Base-by-base conservation (phyloP, 2,888 invertebrate species). In the Campoplex capitator region DNA sequence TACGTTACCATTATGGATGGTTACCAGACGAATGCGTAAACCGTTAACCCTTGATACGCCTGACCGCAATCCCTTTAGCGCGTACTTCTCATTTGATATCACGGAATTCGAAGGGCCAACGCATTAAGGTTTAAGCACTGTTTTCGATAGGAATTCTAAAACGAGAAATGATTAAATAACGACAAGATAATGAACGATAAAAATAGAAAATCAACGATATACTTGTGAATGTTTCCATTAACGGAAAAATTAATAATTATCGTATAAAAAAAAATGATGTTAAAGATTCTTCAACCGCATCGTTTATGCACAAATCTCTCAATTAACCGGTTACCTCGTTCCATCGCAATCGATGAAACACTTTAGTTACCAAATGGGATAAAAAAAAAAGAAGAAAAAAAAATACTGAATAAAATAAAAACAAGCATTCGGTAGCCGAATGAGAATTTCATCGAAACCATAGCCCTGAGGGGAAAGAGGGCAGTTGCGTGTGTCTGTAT, bases 361-460 rank as follows among this genome's bases (percentile, higher is more conserved):
- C 35, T 51, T 65, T 51, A 35, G 38, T 35, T 58, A 23, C 74
- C 28, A 3, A 75, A 75, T 35, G 42, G 28, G n/a, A 51, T 35
- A 67, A 78, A 78, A 68, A 3, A 45, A 23, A 45, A 38, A 13
- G 16, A n/a, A 51, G 3, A 38, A 38, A 38, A 3, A 6, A 38
- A 38, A 62, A 32, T n/a, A 23, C 23, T 23, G 23, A 23, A 23
- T 23, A 54, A 32, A 84, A 38, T 4, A 62, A 32, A 54, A 45
- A 78, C 51, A 78, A 77, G 58, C 51, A 74, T 54, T 51, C 28
- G 23, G 18, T 32, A 70, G 32, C 35, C 54, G 62, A 70, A 81
- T 62, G 71, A 68, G 81, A 82, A 76, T 87, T 71, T 74, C 45
- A 78, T 85, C 65, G 71, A 32, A 73, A 75, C 28, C 78, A 68